Percentiles rank a stretch among this genome's conserved stretches.
phyloP scores from a whole-genome alignment of 2,888 invertebrate species.

The Amiota mariae region DNA sequence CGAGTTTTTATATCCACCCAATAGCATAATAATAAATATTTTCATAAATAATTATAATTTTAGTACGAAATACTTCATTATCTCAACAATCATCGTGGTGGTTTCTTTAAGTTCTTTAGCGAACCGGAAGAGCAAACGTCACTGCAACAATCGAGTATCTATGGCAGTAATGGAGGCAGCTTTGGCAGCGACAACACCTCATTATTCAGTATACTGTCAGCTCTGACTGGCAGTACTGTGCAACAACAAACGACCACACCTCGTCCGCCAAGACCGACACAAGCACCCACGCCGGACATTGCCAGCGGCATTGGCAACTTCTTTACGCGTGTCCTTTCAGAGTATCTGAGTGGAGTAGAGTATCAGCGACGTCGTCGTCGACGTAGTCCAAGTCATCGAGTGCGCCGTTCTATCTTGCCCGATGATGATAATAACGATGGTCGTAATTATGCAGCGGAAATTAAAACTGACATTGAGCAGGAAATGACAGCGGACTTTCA shows the following conservation, averaged over 20 bases:
- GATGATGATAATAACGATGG: slow-evolving; percentile 19
- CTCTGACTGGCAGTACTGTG: slow-evolving; percentile 59
- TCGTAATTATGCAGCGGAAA: slow-evolving; percentile 47
- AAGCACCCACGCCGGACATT: slow-evolving; percentile 56
- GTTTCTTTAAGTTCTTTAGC: slow-evolving; percentile 86
- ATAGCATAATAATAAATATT: slow-evolving; percentile 17
- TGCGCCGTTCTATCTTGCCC: too few species aligned
- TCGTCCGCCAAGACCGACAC: slow-evolving; percentile 51
- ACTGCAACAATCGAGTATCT: slow-evolving; percentile 43
- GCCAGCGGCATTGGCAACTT: slow-evolving; percentile 69
- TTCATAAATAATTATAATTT: slow-evolving; percentile 9
- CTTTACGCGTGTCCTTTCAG: slow-evolving; percentile 69
- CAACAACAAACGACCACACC: slow-evolving; percentile 52
- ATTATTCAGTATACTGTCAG: slow-evolving; percentile 64
- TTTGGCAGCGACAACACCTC: slow-evolving; percentile 47
- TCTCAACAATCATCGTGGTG: slow-evolving; percentile 89
- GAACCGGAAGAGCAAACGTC: slow-evolving; percentile 73
- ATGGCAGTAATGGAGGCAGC: neutral
- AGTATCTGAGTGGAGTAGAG: slow-evolving; percentile 66
- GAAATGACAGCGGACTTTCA: slow-evolving; percentile 59
- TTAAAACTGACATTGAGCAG: slow-evolving; percentile 54
- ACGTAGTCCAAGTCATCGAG: slow-evolving; percentile 36
- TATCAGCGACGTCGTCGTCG: slow-evolving; percentile 59
- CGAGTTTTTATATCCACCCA: neutral
- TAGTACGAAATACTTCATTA: slow-evolving; percentile 83